Evolutionary conservation across 2,888 invertebrate genomes (phyloP), one percentile per base, ranked within the genome.

Genomic region (Brachynemurus nebulosus): DNA sequence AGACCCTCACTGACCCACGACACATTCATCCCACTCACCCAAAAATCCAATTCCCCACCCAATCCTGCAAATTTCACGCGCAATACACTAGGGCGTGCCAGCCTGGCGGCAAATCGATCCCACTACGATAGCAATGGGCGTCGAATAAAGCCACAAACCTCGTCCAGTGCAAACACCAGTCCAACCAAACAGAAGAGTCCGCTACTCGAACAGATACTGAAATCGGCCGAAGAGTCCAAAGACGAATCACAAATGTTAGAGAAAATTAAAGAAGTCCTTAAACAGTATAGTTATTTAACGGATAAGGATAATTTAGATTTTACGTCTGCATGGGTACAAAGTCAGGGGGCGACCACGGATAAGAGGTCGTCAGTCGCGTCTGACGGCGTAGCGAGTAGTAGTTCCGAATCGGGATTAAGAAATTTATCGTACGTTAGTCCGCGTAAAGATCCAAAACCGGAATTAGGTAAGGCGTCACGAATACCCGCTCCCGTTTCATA

Each of bases 221-320:
- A 78, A 52, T 78, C 81, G 19, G 77, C 84, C 4, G 79, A 78
- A 54, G 74, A 73, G 3, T 74, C 80, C 1, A 78, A 80, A 56
- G 82, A 85, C 53, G 85, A 86, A 55, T 74, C 76, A 4, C 68
- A 77, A 49, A 80, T 86, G 44, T 66, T 83, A 18, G 76, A 78
- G 53, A 82, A 84, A 59, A 78, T 86, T 65, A 83, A 84, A 56
- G 79, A 78, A 46, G 58, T 78, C 27, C 58, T 79, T n/a, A 71
- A 70, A 33, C 70, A 76, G 48, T 78, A 77, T 53, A 71, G 71
- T 45, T 66, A 71, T 33, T 67, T 72, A 46, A 71, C 67, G 3
- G 72, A 75, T 2, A 72, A 77, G 41, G 78, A 74, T 40, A 74
- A 80, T 50, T 12, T 44, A 19, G 80, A 80, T 51, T 75, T 80